A percentile compares a stretch with the other conserved stretches of the same genome.
Evolutionary conservation across 2,113 vertebrate genomes (phyloP).

Genomic region (Festucalex cinctus): DNA sequence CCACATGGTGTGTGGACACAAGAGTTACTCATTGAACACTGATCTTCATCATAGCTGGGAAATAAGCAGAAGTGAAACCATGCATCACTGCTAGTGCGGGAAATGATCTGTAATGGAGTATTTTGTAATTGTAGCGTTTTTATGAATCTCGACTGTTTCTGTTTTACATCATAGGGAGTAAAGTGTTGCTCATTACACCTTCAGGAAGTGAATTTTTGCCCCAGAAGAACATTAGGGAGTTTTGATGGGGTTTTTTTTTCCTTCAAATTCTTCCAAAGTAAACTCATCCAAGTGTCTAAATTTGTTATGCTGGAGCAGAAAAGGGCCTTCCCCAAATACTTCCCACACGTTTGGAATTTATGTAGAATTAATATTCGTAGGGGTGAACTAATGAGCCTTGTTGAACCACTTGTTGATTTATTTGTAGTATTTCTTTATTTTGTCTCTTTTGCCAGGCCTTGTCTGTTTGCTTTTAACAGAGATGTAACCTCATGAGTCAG

Average conservation of each 20-base stretch:
- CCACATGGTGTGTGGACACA: conserved; percentile 6
- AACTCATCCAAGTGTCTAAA: not conserved
- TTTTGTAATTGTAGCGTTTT: not conserved
- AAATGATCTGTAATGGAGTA: not conserved
- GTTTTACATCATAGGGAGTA: not conserved
- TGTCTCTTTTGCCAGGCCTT: not conserved
- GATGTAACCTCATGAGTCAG: not conserved
- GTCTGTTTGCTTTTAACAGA: not conserved
- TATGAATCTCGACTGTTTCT: not conserved
- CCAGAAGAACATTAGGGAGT: not conserved
- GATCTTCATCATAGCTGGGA: conserved; percentile 18
- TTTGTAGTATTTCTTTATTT: not conserved
- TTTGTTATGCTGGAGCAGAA: not conserved
- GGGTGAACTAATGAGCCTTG: not conserved
- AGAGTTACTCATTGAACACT: conserved; percentile 20
- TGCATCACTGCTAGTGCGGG: not conserved
- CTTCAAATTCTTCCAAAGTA: not conserved
- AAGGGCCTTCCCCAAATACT: conserved; percentile 7
- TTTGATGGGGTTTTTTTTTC: not conserved
- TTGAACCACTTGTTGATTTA: not conserved
- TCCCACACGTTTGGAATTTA: not conserved
- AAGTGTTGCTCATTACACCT: not conserved
- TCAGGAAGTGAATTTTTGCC: not conserved
- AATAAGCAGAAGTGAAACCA: conserved; percentile 14
- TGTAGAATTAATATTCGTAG: not conserved